Evolutionary conservation across 1,140 invertebrate genomes (phyloP).

Genomic region (Spodoptera frugiperda): DNA sequence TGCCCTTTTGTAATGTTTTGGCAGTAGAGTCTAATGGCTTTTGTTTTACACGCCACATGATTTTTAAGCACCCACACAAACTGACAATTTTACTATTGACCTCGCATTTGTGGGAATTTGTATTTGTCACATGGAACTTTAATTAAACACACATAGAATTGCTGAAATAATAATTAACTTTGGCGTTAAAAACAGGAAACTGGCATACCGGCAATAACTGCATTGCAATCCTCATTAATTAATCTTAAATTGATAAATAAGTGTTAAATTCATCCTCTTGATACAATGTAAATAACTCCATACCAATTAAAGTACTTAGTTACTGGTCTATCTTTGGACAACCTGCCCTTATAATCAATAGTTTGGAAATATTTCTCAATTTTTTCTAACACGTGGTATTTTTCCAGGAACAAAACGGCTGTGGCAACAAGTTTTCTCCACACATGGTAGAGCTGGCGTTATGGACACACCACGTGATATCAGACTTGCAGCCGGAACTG

Average conservation of each 20-base stretch:
- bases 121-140: too few species aligned
- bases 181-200: too few species aligned
- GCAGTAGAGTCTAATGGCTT: constrained; percentile 26
- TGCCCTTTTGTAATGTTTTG: constrained; percentile 33
- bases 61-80: background rate
- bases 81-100: too few species aligned
- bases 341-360: background rate
- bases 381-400: background rate
- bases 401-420: constrained; percentile 86
- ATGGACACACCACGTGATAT: constrained; percentile 95
- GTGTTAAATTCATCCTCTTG: background rate
- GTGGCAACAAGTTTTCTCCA: constrained; percentile 90
- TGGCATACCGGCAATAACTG: too few species aligned
- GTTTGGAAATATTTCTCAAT: background rate
- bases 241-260: constrained; percentile 7
- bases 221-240: background rate
- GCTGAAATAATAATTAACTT: too few species aligned
- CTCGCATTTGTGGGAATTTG: too few species aligned
- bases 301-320: too few species aligned
- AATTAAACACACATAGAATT: too few species aligned
- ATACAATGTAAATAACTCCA: background rate
- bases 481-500: constrained; percentile 93
- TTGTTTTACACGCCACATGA: background rate
- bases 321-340: too few species aligned
- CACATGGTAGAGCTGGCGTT: constrained; percentile 95